These are phyloP conservation scores for Synanceia verrucosa DNA, from an alignment of 2,797 vertebrate species.

Conservation along the genomic window DNA sequence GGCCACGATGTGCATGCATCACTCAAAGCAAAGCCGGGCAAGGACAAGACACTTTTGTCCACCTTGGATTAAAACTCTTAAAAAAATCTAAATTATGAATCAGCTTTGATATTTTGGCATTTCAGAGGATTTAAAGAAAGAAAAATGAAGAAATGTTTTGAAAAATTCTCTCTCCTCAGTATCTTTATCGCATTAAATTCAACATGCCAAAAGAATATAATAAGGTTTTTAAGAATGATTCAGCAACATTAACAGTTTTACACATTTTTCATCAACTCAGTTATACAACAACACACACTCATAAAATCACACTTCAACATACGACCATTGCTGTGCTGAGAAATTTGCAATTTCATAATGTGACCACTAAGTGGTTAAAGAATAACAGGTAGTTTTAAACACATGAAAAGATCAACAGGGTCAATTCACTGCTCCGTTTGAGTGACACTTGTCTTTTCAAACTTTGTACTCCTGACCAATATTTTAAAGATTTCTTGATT, in stretches of 20 bases:
- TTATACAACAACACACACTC: conserved; percentile 25
- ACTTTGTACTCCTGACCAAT: too few relatives aligned
- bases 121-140: background rate
- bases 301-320: conserved; percentile 6
- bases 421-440: background rate
- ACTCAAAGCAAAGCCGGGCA: conserved; percentile 22
- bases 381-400: background rate
- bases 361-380: conserved; percentile 15
- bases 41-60: conserved; percentile 5
- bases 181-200: conserved; percentile 57
- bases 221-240: conserved; percentile 18
- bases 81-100: background rate
- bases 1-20: conserved; percentile 41
- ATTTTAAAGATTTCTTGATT: background rate
- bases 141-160: background rate
- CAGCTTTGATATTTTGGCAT: background rate
- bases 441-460: background rate
- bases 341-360: conserved; percentile 11
- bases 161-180: conserved; percentile 3
- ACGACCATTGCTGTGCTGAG: background rate
- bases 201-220: conserved; percentile 26
- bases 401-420: conserved; percentile 4
- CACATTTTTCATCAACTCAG: conserved; percentile 42
- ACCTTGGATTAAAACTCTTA: background rate
- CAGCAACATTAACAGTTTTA: conserved; percentile 45